phyloP scores from a whole-genome alignment of 2,113 vertebrate genomes.

The Lutjanus erythropterus region DNA sequence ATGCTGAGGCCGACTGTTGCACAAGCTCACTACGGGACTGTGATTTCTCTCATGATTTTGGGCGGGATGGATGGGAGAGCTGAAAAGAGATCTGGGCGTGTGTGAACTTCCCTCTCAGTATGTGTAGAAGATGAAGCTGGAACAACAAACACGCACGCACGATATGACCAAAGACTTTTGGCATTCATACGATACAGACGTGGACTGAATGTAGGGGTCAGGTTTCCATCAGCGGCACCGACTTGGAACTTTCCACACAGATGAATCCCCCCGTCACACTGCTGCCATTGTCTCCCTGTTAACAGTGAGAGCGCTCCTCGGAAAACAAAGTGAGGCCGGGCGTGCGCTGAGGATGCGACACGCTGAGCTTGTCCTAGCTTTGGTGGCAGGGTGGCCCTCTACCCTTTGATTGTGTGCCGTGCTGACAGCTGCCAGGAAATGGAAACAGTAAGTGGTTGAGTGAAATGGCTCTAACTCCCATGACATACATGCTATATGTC shows the following conservation, averaged over 20 bases:
- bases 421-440: conserved; percentile 65
- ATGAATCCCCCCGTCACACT: conserved; percentile 28
- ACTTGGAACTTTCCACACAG: conserved; percentile 77
- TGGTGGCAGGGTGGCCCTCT: conserved; percentile 42
- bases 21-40: neutral
- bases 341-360: conserved; percentile 20
- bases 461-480: conserved; percentile 44
- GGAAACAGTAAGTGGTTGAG: conserved; percentile 54
- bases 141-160: conserved; percentile 63
- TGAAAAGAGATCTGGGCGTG: conserved; percentile 63
- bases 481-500: conserved; percentile 15
- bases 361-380: conserved; percentile 46
- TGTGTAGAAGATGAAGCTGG: conserved; percentile 57
- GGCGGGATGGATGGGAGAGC: conserved; percentile 41
- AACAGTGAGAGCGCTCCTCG: conserved; percentile 60
- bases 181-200: neutral
- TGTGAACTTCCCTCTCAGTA: conserved; percentile 51
- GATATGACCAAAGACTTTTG: conserved; percentile 26
- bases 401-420: conserved; percentile 29
- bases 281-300: conserved; percentile 72
- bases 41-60: conserved; percentile 38
- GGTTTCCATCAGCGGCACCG: conserved; percentile 51
- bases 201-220: conserved; percentile 13
- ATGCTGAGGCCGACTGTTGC: neutral
- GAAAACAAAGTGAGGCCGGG: conserved; percentile 66